Evolutionary conservation across 2,888 invertebrate species (phyloP), one percentile per base, ranked within the genome.

Genomic region (Protula sp.): DNA sequence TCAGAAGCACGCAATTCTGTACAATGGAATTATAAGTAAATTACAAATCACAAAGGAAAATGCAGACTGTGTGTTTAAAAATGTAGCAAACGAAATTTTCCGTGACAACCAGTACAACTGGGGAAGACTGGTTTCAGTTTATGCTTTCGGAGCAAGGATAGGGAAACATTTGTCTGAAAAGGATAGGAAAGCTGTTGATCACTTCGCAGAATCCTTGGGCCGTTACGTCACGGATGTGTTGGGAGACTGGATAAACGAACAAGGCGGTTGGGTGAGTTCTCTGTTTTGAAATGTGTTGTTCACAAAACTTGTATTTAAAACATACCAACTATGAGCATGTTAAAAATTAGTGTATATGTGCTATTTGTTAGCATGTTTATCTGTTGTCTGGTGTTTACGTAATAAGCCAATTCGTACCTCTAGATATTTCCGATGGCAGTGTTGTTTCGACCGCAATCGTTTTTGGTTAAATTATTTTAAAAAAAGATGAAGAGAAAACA

Each of bases 51-150:
- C 9, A 14, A 9, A 38, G 19, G 38, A 38, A 38, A 38, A 38
- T 38, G 38, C 38, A 38, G 9, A 14, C 19, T 14, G 9, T 14
- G 19, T 38, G 9, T 38, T 38, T 19, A 38, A 9, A 38, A 38
- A 38, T 19, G 38, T 38, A 14, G 38, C 38, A 14, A 55, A 78
- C 67, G 76, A 78, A 67, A 76, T 78, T 30, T 76, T 76, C 62
- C 72, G 73, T 60, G 78, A 78, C 66, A 73, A 74, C 50, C 74
- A 75, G 52, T 74, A 74, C 38, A 78, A 78, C 60, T 78, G 78
- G 78, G 78, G 78, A 27, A 64, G 78, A 57, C 71, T 78, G 24
- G 76, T 77, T 27, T 74, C 76, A 54, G 74, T 76, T 24, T 77
- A 74, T 64, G 73, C 76, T 3, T 78, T 78, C 67, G 74, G 75